These are phyloP conservation scores for Tychaedon coryphoeus DNA, from an alignment of 2,113 vertebrate species.

Conservation along the genomic window DNA sequence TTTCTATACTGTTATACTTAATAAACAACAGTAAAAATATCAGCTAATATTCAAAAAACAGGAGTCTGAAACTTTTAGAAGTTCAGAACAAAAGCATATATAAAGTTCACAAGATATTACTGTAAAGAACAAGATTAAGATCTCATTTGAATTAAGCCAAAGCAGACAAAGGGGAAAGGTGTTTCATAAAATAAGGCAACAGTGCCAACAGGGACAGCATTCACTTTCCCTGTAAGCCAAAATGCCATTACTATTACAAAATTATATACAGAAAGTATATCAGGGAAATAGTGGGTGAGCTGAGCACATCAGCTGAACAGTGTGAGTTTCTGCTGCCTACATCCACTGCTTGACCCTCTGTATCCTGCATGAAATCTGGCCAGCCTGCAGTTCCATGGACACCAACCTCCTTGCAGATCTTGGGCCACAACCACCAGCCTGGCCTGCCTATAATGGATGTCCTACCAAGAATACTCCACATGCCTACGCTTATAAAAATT, in stretches of 20 bases:
- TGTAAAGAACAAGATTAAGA: not conserved
- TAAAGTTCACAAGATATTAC: not conserved
- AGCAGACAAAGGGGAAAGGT: not conserved
- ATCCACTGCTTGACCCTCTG: not conserved
- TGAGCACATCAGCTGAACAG: not conserved
- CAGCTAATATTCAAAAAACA: not conserved
- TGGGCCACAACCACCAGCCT: not conserved
- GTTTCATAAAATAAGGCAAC: not conserved
- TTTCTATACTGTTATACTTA: not conserved
- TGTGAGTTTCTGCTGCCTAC: not conserved
- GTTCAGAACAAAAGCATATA: not conserved
- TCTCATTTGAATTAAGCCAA: not conserved
- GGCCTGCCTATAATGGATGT: rapidly evolving
- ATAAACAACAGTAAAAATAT: not conserved
- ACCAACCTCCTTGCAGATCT: not conserved
- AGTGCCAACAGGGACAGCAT: not conserved
- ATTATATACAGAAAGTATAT: not conserved
- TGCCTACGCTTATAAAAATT: not conserved
- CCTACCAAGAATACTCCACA: not conserved
- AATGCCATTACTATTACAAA: not conserved
- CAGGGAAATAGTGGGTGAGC: not conserved
- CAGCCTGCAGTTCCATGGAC: not conserved
- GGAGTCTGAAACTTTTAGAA: not conserved
- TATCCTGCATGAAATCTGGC: rapidly evolving
- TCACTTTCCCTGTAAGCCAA: not conserved